phyloP scores from a whole-genome alignment of 2,888 invertebrate genomes.

The Orthosia incerta region DNA sequence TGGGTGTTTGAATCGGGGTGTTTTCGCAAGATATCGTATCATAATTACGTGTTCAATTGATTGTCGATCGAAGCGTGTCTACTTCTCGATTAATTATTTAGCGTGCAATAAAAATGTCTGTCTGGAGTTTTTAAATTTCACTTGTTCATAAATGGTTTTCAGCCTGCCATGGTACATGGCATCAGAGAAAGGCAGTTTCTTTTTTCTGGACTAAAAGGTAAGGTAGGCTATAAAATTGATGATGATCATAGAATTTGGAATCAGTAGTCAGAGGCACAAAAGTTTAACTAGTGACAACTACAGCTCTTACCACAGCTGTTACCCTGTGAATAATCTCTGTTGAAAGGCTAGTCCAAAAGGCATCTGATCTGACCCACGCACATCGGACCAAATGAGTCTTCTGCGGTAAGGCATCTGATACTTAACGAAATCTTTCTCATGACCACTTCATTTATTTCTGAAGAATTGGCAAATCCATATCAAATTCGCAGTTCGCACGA shows the following conservation, averaged over 20 bases:
- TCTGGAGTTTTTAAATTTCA: too few species aligned
- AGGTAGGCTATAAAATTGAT: background rate
- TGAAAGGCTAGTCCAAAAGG: background rate
- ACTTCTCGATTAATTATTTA: too few species aligned
- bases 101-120: too few species aligned
- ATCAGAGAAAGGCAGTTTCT: background rate
- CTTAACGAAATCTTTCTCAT: background rate
- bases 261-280: background rate
- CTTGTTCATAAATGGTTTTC: background rate
- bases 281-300: background rate
- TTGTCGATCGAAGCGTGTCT: too few species aligned
- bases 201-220: background rate
- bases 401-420: too few species aligned
- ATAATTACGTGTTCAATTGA: too few species aligned
- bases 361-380: background rate
- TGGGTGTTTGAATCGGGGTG: too few species aligned
- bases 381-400: too few species aligned
- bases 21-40: too few species aligned
- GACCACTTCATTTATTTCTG: background rate
- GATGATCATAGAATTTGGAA: too few species aligned
- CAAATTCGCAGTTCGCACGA: constrained; percentile 1
- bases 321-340: background rate
- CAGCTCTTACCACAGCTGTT: background rate
- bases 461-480: too few species aligned
- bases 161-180: background rate